Evolutionary conservation across 2,888 invertebrate genomes (phyloP).

Genomic region (Cheilosia pagana): DNA sequence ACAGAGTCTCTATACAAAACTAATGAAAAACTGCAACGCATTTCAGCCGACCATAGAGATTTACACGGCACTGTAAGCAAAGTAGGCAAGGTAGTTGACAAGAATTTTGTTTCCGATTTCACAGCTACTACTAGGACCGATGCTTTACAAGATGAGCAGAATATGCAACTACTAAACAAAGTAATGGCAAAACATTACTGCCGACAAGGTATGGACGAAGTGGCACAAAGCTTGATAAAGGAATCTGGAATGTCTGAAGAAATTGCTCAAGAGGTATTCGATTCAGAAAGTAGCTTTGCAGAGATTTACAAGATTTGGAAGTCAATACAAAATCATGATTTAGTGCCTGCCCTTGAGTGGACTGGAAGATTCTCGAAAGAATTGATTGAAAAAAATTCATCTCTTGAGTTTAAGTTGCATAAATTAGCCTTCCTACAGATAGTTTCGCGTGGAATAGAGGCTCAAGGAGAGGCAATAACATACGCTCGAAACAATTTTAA

Average conservation of each 20-base stretch:
- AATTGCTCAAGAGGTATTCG: conserved; percentile 81
- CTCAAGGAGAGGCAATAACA: conserved; percentile 92
- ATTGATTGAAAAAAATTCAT: conserved; percentile 88
- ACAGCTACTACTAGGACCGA: conserved; percentile 93
- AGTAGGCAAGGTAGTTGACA: conserved; percentile 98
- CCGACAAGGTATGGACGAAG: conserved; percentile 96
- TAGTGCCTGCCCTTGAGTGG: conserved; percentile 95
- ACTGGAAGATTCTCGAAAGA: conserved; percentile 89
- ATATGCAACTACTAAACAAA: conserved; percentile 90
- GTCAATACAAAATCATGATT: conserved; percentile 91
- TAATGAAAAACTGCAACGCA: conserved; percentile 91
- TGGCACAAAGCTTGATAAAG: conserved; percentile 90
- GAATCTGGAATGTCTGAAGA: conserved; percentile 81
- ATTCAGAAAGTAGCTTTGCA: conserved; percentile 88
- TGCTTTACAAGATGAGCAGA: conserved; percentile 87
- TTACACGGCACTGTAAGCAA: conserved; percentile 92
- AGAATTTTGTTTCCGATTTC: conserved; percentile 96
- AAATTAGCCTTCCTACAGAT: conserved; percentile 90
- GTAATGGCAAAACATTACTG: conserved; percentile 98
- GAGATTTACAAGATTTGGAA: conserved; percentile 95
- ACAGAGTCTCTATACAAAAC: conserved; percentile 90
- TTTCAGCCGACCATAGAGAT: conserved; percentile 93
- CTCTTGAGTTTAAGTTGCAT: conserved; percentile 92
- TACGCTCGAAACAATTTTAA: conserved; percentile 94
- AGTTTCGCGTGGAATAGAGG: conserved; percentile 83